Evolutionary conservation across 2,888 invertebrate species (phyloP).

Genomic region (Isoperla grammatica): DNA sequence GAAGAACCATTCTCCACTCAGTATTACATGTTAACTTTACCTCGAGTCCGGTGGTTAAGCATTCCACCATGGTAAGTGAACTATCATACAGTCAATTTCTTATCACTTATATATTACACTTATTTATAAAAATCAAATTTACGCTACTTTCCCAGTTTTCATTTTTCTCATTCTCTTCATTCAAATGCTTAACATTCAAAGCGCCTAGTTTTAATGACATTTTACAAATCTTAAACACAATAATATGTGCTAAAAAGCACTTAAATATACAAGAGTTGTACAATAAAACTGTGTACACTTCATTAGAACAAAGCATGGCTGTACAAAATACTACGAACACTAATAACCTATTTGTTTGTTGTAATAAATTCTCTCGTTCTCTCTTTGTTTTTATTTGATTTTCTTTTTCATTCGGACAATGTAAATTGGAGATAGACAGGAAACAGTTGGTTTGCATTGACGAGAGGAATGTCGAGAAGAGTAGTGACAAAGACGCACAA

Average conservation of each 20-base stretch:
- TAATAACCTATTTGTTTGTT: conserved; percentile 36
- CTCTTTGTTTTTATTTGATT: conserved; percentile 1
- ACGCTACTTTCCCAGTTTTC: conserved; percentile 20
- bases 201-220: conserved; percentile 30
- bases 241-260: conserved; percentile 5
- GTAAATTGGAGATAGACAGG: conserved; percentile 13
- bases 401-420: conserved; percentile 2
- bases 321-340: conserved; percentile 45
- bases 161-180: conserved; percentile 19
- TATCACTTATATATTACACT: no score
- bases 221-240: conserved; percentile 31
- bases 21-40: background rate
- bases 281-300: conserved; percentile 12
- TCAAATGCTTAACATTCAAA: conserved; percentile 28
- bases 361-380: conserved; percentile 26
- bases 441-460: conserved; percentile 15
- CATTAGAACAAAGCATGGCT: conserved; percentile 32
- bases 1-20: conserved; percentile 18
- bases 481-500: conserved; percentile 21
- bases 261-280: conserved; percentile 14
- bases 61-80: background rate
- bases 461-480: conserved; percentile 27
- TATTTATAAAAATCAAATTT: conserved; percentile 26
- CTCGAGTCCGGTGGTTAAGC: no score
- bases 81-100: conserved; percentile 3